Conservation (phyloP, 2,888 invertebrate genomes). For the Strigamia maritima region DNA sequence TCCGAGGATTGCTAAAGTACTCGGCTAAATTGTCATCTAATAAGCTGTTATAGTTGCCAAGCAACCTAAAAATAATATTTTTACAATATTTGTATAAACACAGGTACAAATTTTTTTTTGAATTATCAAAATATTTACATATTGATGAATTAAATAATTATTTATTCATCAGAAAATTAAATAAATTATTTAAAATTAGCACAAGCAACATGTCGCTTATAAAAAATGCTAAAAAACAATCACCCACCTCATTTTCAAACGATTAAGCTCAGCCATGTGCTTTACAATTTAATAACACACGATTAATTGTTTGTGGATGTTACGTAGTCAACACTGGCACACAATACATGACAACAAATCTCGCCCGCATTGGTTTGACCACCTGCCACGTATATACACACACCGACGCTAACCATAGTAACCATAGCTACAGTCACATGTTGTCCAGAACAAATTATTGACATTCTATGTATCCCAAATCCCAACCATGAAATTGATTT, state of each 20-base stretch:
- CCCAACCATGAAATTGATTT: neutral
- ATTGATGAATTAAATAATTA: no score
- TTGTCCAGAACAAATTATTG: neutral
- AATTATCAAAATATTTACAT: no score
- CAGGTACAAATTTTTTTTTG: no score
- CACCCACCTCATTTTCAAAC: neutral
- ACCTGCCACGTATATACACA: neutral
- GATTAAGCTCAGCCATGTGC: neutral
- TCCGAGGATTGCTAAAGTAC: slow-evolving; percentile 36
- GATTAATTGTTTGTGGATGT: neutral
- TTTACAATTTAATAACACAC: neutral
- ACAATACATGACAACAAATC: neutral
- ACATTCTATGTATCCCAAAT: neutral
- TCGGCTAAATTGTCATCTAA: slow-evolving; percentile 7
- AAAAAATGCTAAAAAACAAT: neutral
- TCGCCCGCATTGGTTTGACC: neutral
- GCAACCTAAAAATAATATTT: slow-evolving; percentile 17
- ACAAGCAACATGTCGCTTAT: slow-evolving; percentile 6
- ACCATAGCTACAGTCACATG: slow-evolving; percentile 14
- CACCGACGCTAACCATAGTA: slow-evolving; percentile 3
- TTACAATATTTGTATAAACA: neutral
- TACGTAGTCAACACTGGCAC: neutral
- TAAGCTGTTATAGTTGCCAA: slow-evolving; percentile 36
- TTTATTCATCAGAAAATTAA: no score
- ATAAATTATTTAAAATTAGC: neutral